phyloP scores from a whole-genome alignment of 2,113 vertebrate genomes.

The Penelope pileata region DNA sequence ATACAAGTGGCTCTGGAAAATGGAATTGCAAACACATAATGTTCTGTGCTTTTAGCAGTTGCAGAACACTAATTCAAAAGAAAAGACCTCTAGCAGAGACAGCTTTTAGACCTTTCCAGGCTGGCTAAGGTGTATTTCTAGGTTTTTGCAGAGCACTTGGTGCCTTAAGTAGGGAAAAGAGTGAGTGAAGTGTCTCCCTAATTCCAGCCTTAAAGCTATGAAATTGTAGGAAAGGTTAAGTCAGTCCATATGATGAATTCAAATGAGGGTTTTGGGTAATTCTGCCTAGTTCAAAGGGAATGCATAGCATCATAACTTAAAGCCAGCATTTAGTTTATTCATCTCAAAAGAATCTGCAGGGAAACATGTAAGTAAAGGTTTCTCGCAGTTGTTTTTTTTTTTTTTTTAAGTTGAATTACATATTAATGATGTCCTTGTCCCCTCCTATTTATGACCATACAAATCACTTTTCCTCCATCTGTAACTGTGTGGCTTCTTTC shows the following conservation, averaged over 20 bases:
- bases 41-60: background rate
- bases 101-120: background rate
- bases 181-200: background rate
- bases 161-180: background rate
- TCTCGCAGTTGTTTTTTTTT: background rate
- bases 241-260: background rate
- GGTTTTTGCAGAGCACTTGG: background rate
- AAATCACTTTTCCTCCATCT: background rate
- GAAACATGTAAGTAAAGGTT: background rate
- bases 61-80: background rate
- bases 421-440: background rate
- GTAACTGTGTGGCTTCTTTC: background rate
- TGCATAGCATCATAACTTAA: background rate
- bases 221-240: background rate
- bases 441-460: background rate
- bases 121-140: background rate
- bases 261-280: background rate
- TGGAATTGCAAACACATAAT: background rate
- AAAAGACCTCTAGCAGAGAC: background rate
- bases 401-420: background rate
- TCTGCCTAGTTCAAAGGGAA: background rate
- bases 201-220: background rate
- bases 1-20: constrained; percentile 3
- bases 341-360: background rate
- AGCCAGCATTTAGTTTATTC: background rate